A percentile compares a stretch with the other conserved stretches of the same genome.
phyloP scores from a whole-genome alignment of 2,888 invertebrate species.

The Siphlonurus alternatus region DNA sequence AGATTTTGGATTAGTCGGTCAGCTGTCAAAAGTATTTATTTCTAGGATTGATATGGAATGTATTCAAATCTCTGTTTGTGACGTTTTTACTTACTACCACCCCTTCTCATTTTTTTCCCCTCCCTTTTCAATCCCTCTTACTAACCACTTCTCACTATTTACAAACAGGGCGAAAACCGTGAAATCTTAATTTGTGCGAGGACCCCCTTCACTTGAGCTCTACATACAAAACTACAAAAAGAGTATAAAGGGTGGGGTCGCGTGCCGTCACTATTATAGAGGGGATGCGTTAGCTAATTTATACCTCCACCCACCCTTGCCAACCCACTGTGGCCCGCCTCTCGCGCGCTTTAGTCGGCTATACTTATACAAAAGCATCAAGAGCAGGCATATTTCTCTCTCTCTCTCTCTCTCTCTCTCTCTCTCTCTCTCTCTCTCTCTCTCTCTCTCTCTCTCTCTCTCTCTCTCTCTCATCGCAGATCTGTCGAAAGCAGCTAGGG shows the following conservation, averaged over 20 bases:
- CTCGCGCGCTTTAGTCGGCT: no score
- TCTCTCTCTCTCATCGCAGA: neutral
- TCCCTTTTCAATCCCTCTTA: neutral
- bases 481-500: neutral
- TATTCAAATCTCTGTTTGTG: neutral
- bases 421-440: no score
- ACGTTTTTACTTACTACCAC: no score
- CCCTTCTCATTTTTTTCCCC: neutral
- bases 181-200: constrained; percentile 1
- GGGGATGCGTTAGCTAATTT: neutral
- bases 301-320: neutral
- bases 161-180: constrained; percentile 3
- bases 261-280: neutral
- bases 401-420: no score
- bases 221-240: no score
- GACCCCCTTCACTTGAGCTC: neutral
- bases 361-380: neutral
- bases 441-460: no score
- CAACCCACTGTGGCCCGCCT: neutral
- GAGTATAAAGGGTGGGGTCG: neutral
- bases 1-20: neutral
- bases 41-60: neutral
- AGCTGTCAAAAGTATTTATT: neutral
- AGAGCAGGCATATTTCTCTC: no score
- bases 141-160: neutral